Evolutionary conservation across 1,140 invertebrate species (phyloP), one percentile per base, ranked within the genome.

Genomic region (Drosophila varians): DNA sequence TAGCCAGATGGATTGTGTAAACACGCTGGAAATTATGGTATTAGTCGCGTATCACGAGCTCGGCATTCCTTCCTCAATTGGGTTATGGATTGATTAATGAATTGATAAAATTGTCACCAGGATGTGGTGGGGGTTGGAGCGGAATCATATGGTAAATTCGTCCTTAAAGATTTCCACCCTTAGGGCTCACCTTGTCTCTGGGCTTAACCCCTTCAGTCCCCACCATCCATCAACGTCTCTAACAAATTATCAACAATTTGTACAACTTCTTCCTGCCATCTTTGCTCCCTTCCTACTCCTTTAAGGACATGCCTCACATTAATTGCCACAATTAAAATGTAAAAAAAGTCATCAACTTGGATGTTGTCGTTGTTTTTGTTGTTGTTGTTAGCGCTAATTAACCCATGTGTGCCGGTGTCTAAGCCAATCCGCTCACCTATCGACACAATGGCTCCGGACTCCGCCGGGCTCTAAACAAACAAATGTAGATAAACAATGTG

Each of bases 1-100:
- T 69, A 84, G 88, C 84, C 88, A 90, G 88, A 90, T 90, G 88
- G 83, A 90, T 88, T 90, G 79, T 88, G 88, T 90, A 90, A 90
- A 90, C 83, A 90, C 61, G 77, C 28, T 78, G 51, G 73, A 86
- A 87, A 86, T 86, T 87, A 86, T 86, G 82, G 82, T 66, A 87
- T 82, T 86, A 82, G 72, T 72, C 74, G 48, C 47, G 40, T 66
- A 66, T 66, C 62, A 65, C 62, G 25, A 60, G 57, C 56, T 65
- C 66, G 49, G 78, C 57, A 43, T 69, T 77, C 62, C 54, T 64
- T 57, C 57, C 51, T 77, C 65, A 47, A 54, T 73, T 54, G 49
- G 51, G 43, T 51, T 51, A 71, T 64, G 56, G 70, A 76, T 76
- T 68, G 57, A 76, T 76, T 55, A 62, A 76, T 55, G 65, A 76